Evolutionary conservation across 2,113 vertebrate species (phyloP), one percentile per base, ranked within the genome.

Genomic region (Lucifuga dentata): DNA sequence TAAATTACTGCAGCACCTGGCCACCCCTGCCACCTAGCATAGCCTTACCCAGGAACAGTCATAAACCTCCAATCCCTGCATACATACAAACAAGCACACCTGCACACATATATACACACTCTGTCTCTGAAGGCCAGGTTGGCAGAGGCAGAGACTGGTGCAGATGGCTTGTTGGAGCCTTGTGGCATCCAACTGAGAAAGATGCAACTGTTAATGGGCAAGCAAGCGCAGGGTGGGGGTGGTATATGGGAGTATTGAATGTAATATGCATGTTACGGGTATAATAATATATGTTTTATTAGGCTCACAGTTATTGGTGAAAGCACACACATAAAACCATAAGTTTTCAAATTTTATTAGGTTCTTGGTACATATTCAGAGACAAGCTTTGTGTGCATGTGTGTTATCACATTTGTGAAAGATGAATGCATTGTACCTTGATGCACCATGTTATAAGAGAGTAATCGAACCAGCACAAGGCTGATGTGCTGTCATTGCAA

Each of bases 151-250:
- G 43, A 68, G 46, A 68, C 26, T 16, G 26, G 71, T 84, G 72
- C 88, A 89, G 88, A 85, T 89, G 88, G 84, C 83, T 83, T 72
- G 68, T 83, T 86, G 63, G 49, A 64, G 72, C 78, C 66, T 71
- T 73, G 68, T 82, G 84, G 80, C 77, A 81, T 49, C 52, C 23
- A 79, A 78, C 64, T 74, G 35, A 24, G 75, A 79, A 63, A 76
- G 81, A 78, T 73, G 70, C 61, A 78, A 83, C 65, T 61, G 65
- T 73, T 66, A 72, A 59, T 15, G 9, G 19, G 48, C 40, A 74
- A 78, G 51, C 39, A 5, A 52, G 46, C 39, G 39, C 49, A 68
- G 23, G 1, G n/a, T 52, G 40, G 23, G 19, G 55, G 20, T 16
- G 23, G 9, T 48, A 35, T 16, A 20, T 36, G 29, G 23, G 12